These are phyloP conservation scores for Limanda limanda DNA, from an alignment of 2,113 vertebrate species.

Conservation along the genomic window DNA sequence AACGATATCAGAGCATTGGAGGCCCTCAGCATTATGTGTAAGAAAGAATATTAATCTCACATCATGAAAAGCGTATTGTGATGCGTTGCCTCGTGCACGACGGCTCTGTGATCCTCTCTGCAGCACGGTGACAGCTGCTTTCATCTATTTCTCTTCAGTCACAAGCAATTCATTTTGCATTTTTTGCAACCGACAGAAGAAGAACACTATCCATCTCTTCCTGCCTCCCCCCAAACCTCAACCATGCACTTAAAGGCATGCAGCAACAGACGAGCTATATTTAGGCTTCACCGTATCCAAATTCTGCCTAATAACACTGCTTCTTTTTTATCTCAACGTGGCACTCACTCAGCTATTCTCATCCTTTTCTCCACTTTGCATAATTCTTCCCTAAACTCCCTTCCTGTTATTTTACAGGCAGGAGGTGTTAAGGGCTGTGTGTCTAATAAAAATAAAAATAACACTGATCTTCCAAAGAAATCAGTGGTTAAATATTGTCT, in stretches of 20 bases:
- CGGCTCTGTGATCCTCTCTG: conserved; percentile 39
- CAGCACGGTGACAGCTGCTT: conserved; percentile 25
- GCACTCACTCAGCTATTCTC: conserved; percentile 31
- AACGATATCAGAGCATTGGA: conserved; percentile 1
- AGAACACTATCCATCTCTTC: conserved; percentile 16
- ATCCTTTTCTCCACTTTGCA: conserved; percentile 19
- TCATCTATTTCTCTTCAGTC: conserved; percentile 46
- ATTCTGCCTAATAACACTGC: conserved; percentile 54
- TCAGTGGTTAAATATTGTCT: conserved; percentile 24
- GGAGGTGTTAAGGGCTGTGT: background rate
- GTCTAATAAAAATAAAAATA: background rate
- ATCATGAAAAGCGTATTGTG: conserved; percentile 41
- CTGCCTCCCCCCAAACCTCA: conserved; percentile 1
- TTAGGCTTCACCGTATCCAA: conserved; percentile 60
- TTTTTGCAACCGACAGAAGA: conserved; percentile 14
- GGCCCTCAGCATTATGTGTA: conserved; percentile 13
- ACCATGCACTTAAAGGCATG: conserved; percentile 41
- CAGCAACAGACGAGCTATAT: conserved; percentile 74
- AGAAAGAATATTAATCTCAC: conserved; percentile 48
- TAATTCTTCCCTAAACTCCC: conserved; percentile 8
- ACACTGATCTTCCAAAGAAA: conserved; percentile 29
- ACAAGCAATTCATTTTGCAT: conserved; percentile 19
- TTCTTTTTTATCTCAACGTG: conserved; percentile 26
- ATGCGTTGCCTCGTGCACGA: background rate
- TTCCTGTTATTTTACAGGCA: conserved; percentile 1